Evolutionary conservation across 2,888 invertebrate genomes (phyloP).

Genomic region (Stegana nigrithorax): DNA sequence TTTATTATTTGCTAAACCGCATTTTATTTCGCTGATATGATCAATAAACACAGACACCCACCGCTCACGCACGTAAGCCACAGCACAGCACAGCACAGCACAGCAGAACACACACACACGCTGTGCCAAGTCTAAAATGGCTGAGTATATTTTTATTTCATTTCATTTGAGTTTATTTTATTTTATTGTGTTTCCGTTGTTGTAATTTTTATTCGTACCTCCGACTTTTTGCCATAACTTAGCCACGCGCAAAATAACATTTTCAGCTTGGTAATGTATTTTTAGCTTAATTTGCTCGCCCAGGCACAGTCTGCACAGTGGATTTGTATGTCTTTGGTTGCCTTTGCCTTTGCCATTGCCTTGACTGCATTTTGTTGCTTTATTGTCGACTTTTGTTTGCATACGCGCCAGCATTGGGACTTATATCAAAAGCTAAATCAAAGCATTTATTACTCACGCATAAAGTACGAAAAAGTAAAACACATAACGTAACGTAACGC

Average conservation of each 20-base stretch:
- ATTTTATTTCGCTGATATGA: constrained; percentile 2
- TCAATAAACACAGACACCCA: background rate
- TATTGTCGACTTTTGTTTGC: background rate
- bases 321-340: background rate
- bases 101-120: background rate
- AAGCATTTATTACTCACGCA: constrained; percentile 6
- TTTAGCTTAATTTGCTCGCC: background rate
- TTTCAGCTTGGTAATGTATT: background rate
- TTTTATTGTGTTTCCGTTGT: too few species aligned
- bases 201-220: background rate
- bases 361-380: background rate
- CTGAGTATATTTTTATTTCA: background rate
- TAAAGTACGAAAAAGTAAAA: too few species aligned
- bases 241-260: background rate
- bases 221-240: background rate
- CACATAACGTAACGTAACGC: too few species aligned
- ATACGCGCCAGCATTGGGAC: constrained; percentile 1
- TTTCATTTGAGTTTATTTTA: too few species aligned
- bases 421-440: constrained; percentile 9
- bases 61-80: background rate
- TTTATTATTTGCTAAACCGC: background rate
- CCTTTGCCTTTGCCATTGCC: background rate
- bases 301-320: background rate
- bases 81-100: background rate
- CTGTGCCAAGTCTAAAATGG: background rate